Base-by-base conservation (phyloP, 2,888 invertebrate genomes). In the Plutella xylostella region DNA sequence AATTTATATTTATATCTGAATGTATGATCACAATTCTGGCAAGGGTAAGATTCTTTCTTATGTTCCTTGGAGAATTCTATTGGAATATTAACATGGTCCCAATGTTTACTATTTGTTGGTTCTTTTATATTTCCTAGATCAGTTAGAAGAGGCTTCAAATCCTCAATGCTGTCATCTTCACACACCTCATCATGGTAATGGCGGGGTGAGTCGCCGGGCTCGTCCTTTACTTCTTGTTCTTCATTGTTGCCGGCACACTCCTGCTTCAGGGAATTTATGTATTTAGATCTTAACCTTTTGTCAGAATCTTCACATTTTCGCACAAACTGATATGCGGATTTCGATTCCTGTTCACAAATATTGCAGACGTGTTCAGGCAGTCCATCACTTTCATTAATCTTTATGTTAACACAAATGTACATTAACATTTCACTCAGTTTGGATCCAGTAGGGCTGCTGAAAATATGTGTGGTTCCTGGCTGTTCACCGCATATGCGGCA, bases 241-340 rank as follows among this genome's bases (percentile, higher is more conserved):
- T 33, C 33, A 15, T 33, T 33, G 15, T 33, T 33, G n/a, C 19
- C 11, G 4, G 11, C 19, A 20, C 17, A 11, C 19, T 19, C n/a
- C 20, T 37, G 7, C 37, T 20, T 18, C 1, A 33, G 17, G 33
- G 33, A n/a, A n/a, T n/a, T 28, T 28, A 12, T 12, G n/a, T 28
- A n/a, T 4, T 28, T 28, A 28, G 28, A 28, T 28, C 28, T 28
- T 28, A 79, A 49, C 43, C 56, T 64, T 45, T 55, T 62, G 34
- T 79, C 76, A 1, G 72, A 55, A 25, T 63, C 58, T 55, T 74
- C 70, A 45, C 77, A 77, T 55, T 67, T 71, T 2, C 63, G 45
- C 15, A 73, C 48, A 54, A 79, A 78, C 39, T 55, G 54, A 47
- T 72, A 77, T 34, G 69, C 63, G 2, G 48, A 31, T 4, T 55